Base-by-base conservation (phyloP, 2,797 vertebrate genomes). In the Sebastes iracundus region DNA sequence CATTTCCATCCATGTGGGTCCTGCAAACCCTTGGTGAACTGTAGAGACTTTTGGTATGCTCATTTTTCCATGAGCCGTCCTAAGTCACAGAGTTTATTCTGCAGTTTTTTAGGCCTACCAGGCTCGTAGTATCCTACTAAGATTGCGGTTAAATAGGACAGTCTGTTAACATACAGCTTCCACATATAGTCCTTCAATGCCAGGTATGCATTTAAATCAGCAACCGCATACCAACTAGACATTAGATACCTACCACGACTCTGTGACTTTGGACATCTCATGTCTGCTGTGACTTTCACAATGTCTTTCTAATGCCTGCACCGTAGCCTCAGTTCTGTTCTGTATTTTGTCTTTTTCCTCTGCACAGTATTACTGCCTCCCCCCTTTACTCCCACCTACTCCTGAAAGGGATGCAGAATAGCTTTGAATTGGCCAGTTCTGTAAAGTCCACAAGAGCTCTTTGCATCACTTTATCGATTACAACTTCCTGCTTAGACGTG, bases 21-120 rank as follows among this genome's bases (percentile, higher is more conserved):
- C 96, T 96, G 96, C 95, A 96, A 97, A 96, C 88, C 95, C 93
- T 96, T 96, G 96, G 94, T 95, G 96, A 97, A 96, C 95, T 97
- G 92, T 97, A 98, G 97, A 98, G 96, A 97, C 96, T 89, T 97
- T 98, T 97, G 97, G 97, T 98, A 97, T 93, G 97, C 95, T 96
- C 89, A 95, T 96, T 95, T 94, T 94, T 97, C 95, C 94, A 94
- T 93, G 95, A 94, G 96, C 88, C 62, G 79, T 95, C 96, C 95
- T 90, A 90, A 96, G 95, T 97, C 96, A 97, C 90, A 95, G 96
- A 63, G 27, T 77, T 62, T 55, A 46, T 33, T 25, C 30, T 42
- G 14, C 33, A 69, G 25, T n/a, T 53, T 53, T 77, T 46, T 18
- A 61, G 30, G 32, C 13, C 32, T 13, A 13, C 6, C 4, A 16